phyloP scores from a whole-genome alignment of 2,888 invertebrate genomes.

The Ochropacha duplaris region DNA sequence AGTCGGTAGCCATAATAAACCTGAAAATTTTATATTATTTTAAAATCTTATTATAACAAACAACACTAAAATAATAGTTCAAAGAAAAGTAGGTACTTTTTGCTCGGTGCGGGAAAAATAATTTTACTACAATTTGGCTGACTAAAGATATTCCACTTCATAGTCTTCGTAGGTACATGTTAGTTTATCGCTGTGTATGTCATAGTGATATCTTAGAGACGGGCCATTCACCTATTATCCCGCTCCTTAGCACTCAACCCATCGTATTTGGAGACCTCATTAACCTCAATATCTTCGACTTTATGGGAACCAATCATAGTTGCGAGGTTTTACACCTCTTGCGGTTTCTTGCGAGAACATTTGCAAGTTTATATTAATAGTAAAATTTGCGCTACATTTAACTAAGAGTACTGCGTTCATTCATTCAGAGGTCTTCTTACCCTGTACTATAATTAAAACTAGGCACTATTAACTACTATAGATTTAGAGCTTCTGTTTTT shows the following conservation, averaged over 20 bases:
- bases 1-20: no score
- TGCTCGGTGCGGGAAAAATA: no score
- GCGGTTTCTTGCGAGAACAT: not conserved
- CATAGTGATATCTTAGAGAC: not conserved
- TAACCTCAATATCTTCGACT: constrained; percentile 37
- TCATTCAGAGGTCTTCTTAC: not conserved
- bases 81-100: no score
- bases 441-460: not conserved
- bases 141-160: not conserved
- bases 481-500: not conserved
- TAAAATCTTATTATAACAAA: no score
- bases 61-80: no score
- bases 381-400: not conserved
- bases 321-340: constrained; percentile 12
- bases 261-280: constrained; percentile 35
- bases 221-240: constrained; percentile 21
- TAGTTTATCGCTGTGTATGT: not conserved
- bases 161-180: not conserved
- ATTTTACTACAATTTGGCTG: no score
- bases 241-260: constrained; percentile 28
- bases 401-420: not conserved
- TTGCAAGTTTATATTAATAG: not conserved
- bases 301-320: constrained; percentile 33
- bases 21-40: no score
- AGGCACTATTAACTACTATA: no score